Evolutionary conservation across 1,140 invertebrate species (phyloP), one percentile per base, ranked within the genome.

Genomic region (Ladona fulva): DNA sequence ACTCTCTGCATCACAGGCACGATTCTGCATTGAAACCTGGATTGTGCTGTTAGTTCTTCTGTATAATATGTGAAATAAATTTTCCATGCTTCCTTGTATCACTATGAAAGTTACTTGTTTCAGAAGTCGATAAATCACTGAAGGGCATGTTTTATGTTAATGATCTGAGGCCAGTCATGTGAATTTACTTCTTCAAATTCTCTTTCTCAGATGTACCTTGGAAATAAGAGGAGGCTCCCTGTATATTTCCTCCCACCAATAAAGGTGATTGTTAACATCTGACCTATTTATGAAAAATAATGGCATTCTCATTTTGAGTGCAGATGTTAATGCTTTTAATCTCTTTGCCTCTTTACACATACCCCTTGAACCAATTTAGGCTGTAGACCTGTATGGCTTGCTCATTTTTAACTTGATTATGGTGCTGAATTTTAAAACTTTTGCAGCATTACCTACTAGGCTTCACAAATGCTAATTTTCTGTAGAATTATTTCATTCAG

Each of bases 261-360:
- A 66, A 66, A 66, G 52, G 52, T 66, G 52, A 66, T 12, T 66
- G 16, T 66, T 66, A 1, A 66, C n/a, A 66, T 22, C 3, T 66
- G 52, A 66, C 16, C 52, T 66, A 19, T 66, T 66, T 22, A 66
- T 66, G 14, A 22, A 19, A 66, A 66, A 66, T 66, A 12, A 19
- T 66, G 3, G n/a, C n/a, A 66, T 37, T 22, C 52, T 66, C 14
- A 66, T 66, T 66, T 66, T 16, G n/a, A 66, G n/a, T 3, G 52
- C 52, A 66, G n/a, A 22, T 66, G 12, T 66, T 66, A 66, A 66
- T 66, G 52, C 52, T 66, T 66, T 66, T 66, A 66, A 66, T 66
- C n/a, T 66, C 14, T 19, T 19, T 66, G 52, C 52, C 29, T 66
- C 14, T 19, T 66, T 12, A 37, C 29, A 66, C 14, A 6, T 66